Evolutionary conservation across 1,140 invertebrate genomes (phyloP), one percentile per base, ranked within the genome.

Genomic region (Pseudomyrmex sp.): DNA sequence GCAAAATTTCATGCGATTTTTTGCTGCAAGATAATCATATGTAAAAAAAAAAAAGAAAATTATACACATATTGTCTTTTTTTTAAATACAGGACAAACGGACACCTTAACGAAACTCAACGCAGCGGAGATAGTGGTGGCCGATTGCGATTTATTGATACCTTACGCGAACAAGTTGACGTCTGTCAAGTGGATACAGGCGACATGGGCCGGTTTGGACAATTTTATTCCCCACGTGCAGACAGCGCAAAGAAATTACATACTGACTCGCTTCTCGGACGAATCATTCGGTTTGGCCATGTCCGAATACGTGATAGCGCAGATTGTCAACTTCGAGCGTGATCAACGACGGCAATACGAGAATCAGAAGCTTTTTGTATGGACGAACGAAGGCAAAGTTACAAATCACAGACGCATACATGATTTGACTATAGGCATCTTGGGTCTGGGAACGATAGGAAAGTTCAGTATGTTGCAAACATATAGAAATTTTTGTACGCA

Each of bases 261-360:
- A 13, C 87, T 95, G 62, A 95, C 95, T 26, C 91, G 95, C 82
- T 94, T 94, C 76, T 94, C 93, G 12, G 93, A 93, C n/a, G 90
- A 92, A 23, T 83, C 90, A 35, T 95, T 95, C 88, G 95, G 95
- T 13, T 79, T 91, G 50, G 90, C 94, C n/a, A 96, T 96, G 95
- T 94, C 93, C 0, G 95, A 96, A 89, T 96, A 95, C 90, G 94
- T 95, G 2, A 85, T 96, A 52, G 92, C 94, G n/a, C 92, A 95
- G 46, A 95, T 96, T 68, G 92, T 95, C 3, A 94, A 93, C 63
- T 91, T 93, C 79, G 95, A 96, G 89, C 91, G 95, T 44, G 83
- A 93, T 80, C 94, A 95, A 80, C 84, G 88, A 62, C 70, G 91
- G 46, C 91, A 95, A 44, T 91, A 90, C 20, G 87, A 93, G 52